Percentiles rank a stretch among this genome's conserved stretches.
These are phyloP conservation scores for Caenorhabditis doughertyi DNA, from an alignment of 2,888 invertebrate species.

Conservation along the genomic window DNA sequence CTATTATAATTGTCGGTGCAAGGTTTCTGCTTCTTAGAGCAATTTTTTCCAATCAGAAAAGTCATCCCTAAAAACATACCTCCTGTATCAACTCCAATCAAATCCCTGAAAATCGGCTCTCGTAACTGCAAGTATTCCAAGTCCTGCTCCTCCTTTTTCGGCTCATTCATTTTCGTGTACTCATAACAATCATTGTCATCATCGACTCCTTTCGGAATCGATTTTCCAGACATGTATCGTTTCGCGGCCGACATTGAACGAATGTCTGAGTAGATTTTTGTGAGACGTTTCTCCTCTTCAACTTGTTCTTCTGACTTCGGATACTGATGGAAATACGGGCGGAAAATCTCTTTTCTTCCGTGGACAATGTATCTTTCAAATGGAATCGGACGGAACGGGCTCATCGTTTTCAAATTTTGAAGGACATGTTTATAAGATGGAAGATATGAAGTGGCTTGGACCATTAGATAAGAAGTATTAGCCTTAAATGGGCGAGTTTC, in stretches of 20 bases:
- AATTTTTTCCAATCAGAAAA: background rate
- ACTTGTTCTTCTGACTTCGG: conserved; percentile 38
- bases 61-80: conserved; percentile 2
- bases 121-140: conserved; percentile 40
- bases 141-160: conserved; percentile 13
- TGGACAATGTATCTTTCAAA: conserved; percentile 81
- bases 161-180: background rate
- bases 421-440: conserved; percentile 90
- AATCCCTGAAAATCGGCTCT: conserved; percentile 48
- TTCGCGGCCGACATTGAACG: conserved; percentile 1
- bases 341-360: conserved; percentile 65
- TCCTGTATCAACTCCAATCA: conserved; percentile 9
- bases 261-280: conserved; percentile 22
- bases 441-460: conserved; percentile 87
- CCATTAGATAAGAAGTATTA: conserved; percentile 85
- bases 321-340: conserved; percentile 67
- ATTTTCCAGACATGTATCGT: conserved; percentile 20
- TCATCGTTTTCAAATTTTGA: conserved; percentile 86
- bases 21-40: too few relatives aligned
- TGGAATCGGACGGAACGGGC: conserved; percentile 80
- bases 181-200: conserved; percentile 28
- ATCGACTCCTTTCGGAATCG: conserved; percentile 20
- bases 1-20: too few relatives aligned
- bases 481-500: conserved; percentile 26
- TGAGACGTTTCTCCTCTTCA: conserved; percentile 16